phyloP scores from a whole-genome alignment of 2,888 invertebrate species.

The Petrolisthes manimaculis region DNA sequence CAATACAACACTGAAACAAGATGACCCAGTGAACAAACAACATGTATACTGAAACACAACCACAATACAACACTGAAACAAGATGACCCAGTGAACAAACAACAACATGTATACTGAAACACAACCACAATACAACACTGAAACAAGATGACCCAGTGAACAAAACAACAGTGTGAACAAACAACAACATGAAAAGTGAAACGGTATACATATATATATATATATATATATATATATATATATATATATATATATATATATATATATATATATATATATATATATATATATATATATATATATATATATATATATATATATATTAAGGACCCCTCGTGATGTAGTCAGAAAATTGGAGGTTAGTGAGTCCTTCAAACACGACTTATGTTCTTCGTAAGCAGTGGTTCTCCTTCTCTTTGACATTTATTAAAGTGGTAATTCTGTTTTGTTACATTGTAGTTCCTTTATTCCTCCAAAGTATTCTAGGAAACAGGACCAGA shows the following conservation, averaged over 20 bases:
- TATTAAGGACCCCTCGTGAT: neutral
- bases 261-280: slow-evolving; percentile 46
- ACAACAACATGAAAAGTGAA: neutral
- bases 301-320: slow-evolving; percentile 27
- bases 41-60: neutral
- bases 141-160: neutral
- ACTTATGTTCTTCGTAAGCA: neutral
- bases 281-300: slow-evolving; percentile 46
- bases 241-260: slow-evolving; percentile 39
- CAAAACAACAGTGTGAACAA: too few relatives aligned
- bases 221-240: slow-evolving; percentile 36
- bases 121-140: neutral
- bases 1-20: neutral
- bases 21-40: neutral
- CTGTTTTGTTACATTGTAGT: neutral
- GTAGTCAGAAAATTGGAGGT: too few relatives aligned
- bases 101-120: neutral
- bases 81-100: neutral
- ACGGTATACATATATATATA: slow-evolving; percentile 12
- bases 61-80: neutral
- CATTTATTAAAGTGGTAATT: slow-evolving; percentile 7
- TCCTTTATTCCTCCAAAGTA: neutral
- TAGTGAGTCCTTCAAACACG: neutral
- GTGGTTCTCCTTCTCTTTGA: slow-evolving; percentile 12
- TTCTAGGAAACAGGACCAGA: neutral